Evolutionary conservation across 2,888 invertebrate species (phyloP), one percentile per base, ranked within the genome.

Genomic region (Margaritifera margaritifera): DNA sequence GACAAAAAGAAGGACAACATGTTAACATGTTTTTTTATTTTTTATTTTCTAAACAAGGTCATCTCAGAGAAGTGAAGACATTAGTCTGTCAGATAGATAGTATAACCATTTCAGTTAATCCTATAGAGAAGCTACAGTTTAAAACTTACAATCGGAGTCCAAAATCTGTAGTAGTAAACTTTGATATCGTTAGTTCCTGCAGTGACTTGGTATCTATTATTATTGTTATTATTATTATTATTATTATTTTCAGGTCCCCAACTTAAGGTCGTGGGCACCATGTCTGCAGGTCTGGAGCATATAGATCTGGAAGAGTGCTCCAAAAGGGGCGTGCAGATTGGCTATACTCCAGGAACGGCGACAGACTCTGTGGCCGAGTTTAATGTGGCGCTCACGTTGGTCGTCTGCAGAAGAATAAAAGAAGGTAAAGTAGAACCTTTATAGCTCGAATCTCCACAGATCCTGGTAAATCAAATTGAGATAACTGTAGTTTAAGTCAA

Each of bases 251-350:
- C 71, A 62, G 95, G 95, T 0, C 89, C 92, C 0, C 91, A 92
- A 25, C 89, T 97, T 24, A 96, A 95, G 91, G 95, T 96, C 1
- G 92, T 98, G 0, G 93, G 93, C 0, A 97, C 97, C 0, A 95
- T 97, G 92, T 97, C 97, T 0, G 97, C 96, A 1, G 98, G 98
- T 20, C 92, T 93, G 82, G 95, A 96, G 82, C 97, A 98, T 86
- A 93, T 98, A 73, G 95, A 97, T 88, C 86, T 96, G 5, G 86
- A 88, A 0, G 95, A 94, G 86, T 94, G 96, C 77, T 93, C 92
- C 85, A 92, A 92, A 80, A 80, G 89, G 75, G 93, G 93, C 1
- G 93, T 98, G 69, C 92, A 92, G 82, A 92, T 98, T 62, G 97
- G 97, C 0, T 95, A 95, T 83, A 97, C 97, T 0, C 97, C 97